phyloP scores from a whole-genome alignment of 2,113 vertebrate species.

The Bos javanicus region DNA sequence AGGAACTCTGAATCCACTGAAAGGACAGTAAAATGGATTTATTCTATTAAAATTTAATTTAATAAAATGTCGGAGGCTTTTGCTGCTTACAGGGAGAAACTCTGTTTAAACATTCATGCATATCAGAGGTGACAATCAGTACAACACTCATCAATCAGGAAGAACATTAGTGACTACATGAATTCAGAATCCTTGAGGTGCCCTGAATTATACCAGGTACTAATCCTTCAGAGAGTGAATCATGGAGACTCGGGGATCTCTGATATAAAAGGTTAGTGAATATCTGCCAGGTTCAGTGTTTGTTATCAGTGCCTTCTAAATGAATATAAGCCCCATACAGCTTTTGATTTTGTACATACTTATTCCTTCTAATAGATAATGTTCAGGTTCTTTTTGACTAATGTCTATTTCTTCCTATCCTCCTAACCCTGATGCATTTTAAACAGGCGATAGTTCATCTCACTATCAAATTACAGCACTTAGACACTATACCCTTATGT shows the following conservation, averaged over 20 bases:
- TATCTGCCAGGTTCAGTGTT: background rate
- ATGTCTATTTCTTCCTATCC: background rate
- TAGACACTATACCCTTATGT: background rate
- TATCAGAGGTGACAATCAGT: background rate
- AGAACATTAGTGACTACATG: background rate
- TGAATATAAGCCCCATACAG: background rate
- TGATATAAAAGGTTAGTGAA: background rate
- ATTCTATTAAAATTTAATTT: background rate
- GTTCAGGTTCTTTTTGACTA: background rate
- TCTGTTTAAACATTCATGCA: background rate
- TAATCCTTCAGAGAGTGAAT: background rate
- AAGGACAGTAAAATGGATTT: background rate
- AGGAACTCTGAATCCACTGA: background rate
- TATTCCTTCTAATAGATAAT: background rate
- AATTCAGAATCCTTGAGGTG: background rate
- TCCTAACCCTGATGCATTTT: background rate
- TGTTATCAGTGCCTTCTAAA: background rate
- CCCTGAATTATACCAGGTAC: background rate
- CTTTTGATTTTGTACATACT: background rate
- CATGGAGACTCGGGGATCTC: background rate
- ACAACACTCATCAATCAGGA: background rate
- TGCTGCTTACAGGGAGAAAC: background rate
- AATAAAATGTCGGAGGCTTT: background rate
- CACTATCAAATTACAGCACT: background rate
- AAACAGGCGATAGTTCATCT: background rate